Evolutionary conservation across 2,113 vertebrate genomes (phyloP).

Genomic region (Crocuta crocuta): DNA sequence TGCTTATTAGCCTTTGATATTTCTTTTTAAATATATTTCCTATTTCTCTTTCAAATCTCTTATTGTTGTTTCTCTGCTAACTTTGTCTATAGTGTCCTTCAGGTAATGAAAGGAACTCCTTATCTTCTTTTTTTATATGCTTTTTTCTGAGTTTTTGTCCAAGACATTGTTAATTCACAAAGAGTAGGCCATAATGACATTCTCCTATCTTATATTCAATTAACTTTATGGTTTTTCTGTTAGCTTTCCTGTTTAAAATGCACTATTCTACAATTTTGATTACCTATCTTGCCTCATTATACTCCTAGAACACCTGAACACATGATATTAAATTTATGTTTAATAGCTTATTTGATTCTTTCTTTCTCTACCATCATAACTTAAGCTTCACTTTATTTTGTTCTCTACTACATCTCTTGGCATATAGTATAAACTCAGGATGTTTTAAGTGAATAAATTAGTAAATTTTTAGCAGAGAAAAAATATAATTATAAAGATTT

Average conservation of each 20-base stretch:
- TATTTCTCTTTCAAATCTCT: fast-evolving
- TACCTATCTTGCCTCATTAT: neutral
- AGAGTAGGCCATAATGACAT: neutral
- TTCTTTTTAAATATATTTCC: neutral
- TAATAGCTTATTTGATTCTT: neutral
- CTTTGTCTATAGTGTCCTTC: neutral
- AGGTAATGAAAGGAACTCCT: neutral
- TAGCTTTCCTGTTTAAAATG: neutral
- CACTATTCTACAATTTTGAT: neutral
- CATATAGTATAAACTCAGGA: neutral
- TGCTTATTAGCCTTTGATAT: neutral
- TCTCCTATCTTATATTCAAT: neutral
- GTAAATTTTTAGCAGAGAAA: neutral
- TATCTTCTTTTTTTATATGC: neutral
- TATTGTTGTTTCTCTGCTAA: neutral
- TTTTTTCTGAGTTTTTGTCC: neutral
- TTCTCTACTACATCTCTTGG: neutral
- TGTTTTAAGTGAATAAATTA: neutral
- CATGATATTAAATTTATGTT: neutral
- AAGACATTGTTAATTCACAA: neutral
- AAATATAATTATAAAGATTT: neutral
- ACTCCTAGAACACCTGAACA: neutral
- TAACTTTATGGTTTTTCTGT: neutral
- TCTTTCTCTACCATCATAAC: neutral
- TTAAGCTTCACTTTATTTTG: neutral